Percentiles rank a stretch among this genome's conserved stretches.
Evolutionary conservation across 2,797 vertebrate genomes (phyloP).

Genomic region (Coendou prehensilis): DNA sequence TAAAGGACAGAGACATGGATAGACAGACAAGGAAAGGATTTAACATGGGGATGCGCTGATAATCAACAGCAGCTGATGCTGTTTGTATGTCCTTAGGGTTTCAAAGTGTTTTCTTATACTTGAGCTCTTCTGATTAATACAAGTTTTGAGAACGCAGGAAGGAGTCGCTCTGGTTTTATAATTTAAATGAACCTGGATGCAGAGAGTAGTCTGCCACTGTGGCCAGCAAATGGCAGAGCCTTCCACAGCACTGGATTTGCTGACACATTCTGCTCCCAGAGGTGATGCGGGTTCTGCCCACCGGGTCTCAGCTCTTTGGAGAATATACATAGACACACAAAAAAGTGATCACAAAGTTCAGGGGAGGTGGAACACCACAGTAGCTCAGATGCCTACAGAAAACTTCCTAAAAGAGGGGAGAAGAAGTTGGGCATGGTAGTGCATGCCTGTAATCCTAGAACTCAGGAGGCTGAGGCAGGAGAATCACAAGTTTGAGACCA

Average conservation of each 20-base stretch:
- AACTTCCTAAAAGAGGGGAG: neutral
- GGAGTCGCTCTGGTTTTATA: neutral
- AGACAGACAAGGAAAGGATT: neutral
- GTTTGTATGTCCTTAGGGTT: neutral
- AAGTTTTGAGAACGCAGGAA: neutral
- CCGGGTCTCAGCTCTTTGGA: neutral
- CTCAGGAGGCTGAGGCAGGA: neutral
- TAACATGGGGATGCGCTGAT: neutral
- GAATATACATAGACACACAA: neutral
- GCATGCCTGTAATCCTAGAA: neutral
- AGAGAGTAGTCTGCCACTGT: neutral
- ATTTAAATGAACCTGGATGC: neutral
- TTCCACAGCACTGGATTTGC: neutral
- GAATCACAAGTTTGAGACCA: neutral
- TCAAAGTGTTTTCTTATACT: neutral
- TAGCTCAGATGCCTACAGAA: neutral
- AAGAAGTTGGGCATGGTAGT: neutral
- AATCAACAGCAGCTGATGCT: neutral
- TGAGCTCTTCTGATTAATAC: neutral
- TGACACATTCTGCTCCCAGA: neutral
- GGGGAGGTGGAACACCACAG: neutral
- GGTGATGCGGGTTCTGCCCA: neutral
- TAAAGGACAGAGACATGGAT: neutral
- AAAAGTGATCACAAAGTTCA: neutral
- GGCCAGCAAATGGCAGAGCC: neutral